Percentiles rank a stretch among this genome's conserved stretches.
These are phyloP conservation scores for Macropodus opercularis DNA, from an alignment of 2,797 vertebrate species.

Conservation along the genomic window DNA sequence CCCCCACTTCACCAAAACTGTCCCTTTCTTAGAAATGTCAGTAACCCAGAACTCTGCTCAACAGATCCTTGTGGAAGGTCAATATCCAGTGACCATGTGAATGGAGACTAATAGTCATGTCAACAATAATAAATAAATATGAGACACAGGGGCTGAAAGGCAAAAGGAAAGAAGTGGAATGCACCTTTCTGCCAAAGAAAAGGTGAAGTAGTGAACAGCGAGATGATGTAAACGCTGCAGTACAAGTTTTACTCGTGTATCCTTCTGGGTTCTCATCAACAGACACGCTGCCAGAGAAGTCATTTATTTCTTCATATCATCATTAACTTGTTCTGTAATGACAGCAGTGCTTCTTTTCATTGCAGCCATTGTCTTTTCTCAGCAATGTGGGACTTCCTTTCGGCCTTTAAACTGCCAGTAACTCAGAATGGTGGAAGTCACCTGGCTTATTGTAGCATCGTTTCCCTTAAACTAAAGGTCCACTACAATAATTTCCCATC, in stretches of 20 bases:
- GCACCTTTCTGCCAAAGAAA: slow-evolving; percentile 40
- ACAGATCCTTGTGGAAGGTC: slow-evolving; percentile 82
- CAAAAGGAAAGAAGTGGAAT: slow-evolving; percentile 46
- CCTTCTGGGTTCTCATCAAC: slow-evolving; percentile 25
- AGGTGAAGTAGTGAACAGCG: slow-evolving; percentile 37
- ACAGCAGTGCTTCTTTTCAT: slow-evolving; percentile 14
- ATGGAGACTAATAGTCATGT: slow-evolving; percentile 70
- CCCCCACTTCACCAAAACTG: slow-evolving; percentile 37
- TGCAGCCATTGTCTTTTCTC: slow-evolving; percentile 10
- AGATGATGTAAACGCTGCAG: slow-evolving; percentile 37
- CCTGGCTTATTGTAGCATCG: slow-evolving; percentile 12
- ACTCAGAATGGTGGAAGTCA: not conserved
- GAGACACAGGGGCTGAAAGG: slow-evolving; percentile 61
- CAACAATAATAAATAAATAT: slow-evolving; percentile 86
- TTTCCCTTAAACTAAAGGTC: not conserved
- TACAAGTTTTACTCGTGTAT: slow-evolving; percentile 9
- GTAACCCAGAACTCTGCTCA: slow-evolving; percentile 82
- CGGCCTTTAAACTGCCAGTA: slow-evolving; percentile 7
- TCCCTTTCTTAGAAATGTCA: slow-evolving; percentile 70
- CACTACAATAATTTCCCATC: not conserved
- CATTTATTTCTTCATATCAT: slow-evolving; percentile 28
- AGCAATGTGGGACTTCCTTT: slow-evolving; percentile 4
- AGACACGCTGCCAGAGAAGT: slow-evolving; percentile 13
- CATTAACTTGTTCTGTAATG: slow-evolving; percentile 9
- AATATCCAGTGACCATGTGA: slow-evolving; percentile 79